Evolutionary conservation across 1,140 invertebrate genomes (phyloP).

Genomic region (Adoxophyes honmai): DNA sequence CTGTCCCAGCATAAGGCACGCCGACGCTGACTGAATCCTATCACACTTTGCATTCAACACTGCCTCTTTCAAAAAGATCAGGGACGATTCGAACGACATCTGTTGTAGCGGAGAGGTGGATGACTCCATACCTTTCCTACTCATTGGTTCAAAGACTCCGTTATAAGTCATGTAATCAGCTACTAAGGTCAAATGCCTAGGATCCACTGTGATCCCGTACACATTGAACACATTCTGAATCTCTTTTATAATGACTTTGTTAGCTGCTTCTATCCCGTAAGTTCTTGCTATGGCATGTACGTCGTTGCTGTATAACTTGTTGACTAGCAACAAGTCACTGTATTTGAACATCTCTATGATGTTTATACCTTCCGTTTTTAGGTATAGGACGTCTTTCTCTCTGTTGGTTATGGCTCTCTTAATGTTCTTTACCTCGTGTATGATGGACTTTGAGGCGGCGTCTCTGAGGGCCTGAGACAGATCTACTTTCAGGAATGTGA

Average conservation of each 20-base stretch:
- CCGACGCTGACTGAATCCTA: slow-evolving; percentile 90
- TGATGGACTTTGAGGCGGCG: slow-evolving; percentile 84
- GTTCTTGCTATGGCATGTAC: slow-evolving; percentile 92
- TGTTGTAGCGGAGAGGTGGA: slow-evolving; percentile 96
- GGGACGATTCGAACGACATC: slow-evolving; percentile 98
- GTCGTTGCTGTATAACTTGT: slow-evolving; percentile 95
- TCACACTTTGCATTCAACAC: slow-evolving; percentile 85
- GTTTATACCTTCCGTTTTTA: slow-evolving; percentile 98
- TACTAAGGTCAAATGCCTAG: slow-evolving; percentile 93
- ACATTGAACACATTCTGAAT: slow-evolving; percentile 95
- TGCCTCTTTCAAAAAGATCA: slow-evolving; percentile 91
- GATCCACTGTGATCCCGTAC: slow-evolving; percentile 97
- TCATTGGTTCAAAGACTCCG: slow-evolving; percentile 93
- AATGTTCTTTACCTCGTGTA: slow-evolving; percentile 90
- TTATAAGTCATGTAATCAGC: slow-evolving; percentile 99
- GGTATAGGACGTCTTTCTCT: slow-evolving; percentile 79
- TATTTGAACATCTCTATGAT: slow-evolving; percentile 93
- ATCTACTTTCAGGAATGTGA: slow-evolving; percentile 84
- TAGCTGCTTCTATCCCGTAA: slow-evolving; percentile 98
- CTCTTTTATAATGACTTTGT: slow-evolving; percentile 92
- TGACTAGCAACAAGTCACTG: slow-evolving; percentile 88
- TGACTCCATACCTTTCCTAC: slow-evolving; percentile 91
- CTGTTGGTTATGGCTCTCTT: slow-evolving; percentile 88
- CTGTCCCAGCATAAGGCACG: slow-evolving; percentile 92
- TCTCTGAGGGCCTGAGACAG: slow-evolving; percentile 87